A percentile compares a stretch with the other conserved stretches of the same genome.
Conservation (phyloP, 2,888 invertebrate species). For the Chloroclystis v-ata region DNA sequence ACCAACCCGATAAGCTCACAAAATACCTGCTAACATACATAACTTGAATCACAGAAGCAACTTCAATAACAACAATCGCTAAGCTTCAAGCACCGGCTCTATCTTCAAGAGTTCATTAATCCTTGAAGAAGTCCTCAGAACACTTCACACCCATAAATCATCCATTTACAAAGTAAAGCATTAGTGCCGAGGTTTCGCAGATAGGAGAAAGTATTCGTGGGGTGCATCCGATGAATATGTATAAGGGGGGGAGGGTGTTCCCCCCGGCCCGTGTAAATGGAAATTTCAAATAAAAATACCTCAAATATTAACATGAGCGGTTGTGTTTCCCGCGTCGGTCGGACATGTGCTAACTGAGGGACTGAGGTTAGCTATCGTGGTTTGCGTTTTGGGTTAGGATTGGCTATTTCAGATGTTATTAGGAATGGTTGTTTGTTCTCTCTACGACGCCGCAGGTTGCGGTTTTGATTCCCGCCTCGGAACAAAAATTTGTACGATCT, state of each 20-base stretch:
- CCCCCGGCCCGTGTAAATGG: slow-evolving; percentile 65
- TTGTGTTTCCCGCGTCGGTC: slow-evolving; percentile 59
- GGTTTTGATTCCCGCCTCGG: too few relatives aligned
- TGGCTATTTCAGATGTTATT: neutral
- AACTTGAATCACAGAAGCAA: too few relatives aligned
- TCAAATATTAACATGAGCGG: slow-evolving; percentile 77
- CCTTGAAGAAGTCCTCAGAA: slow-evolving; percentile 25
- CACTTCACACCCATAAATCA: slow-evolving; percentile 39
- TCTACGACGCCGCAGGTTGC: too few relatives aligned
- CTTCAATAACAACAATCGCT: too few relatives aligned
- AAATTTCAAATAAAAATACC: slow-evolving; percentile 79
- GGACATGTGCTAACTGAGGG: slow-evolving; percentile 45
- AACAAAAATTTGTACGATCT: too few relatives aligned
- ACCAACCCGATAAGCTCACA: too few relatives aligned
- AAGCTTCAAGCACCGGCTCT: too few relatives aligned
- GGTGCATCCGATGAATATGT: slow-evolving; percentile 82
- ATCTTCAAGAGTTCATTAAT: neutral
- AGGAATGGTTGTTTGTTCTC: too few relatives aligned
- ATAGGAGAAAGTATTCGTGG: slow-evolving; percentile 72
- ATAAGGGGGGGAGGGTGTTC: slow-evolving; percentile 67
- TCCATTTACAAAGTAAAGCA: slow-evolving; percentile 39
- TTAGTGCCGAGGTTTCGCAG: slow-evolving; percentile 54
- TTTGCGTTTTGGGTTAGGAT: slow-evolving; percentile 2
- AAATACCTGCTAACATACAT: too few relatives aligned
- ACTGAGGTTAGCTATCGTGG: slow-evolving; percentile 5